Base-by-base conservation (phyloP, 2,888 invertebrate genomes). In the Holacanthella duospinosa region DNA sequence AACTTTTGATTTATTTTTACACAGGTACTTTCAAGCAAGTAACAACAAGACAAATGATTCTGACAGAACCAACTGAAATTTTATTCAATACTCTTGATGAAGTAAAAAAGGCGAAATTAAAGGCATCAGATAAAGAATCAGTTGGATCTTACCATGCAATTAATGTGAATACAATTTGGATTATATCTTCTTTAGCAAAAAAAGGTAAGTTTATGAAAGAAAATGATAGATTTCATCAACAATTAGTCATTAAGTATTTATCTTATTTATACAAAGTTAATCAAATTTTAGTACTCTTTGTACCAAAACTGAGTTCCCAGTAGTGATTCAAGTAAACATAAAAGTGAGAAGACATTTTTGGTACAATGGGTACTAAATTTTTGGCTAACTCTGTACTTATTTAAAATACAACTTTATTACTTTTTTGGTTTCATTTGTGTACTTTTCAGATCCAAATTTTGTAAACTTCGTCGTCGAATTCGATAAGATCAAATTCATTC, bases 391-490 rank as follows among this genome's bases (percentile, higher is more conserved):
- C n/a, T n/a, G n/a, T n/a, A n/a, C n/a, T n/a, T n/a, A 61, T 36
- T 55, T 61, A 26, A 36, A 36, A n/a, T n/a, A 29, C 6, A 58
- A 4, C 19, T 4, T 58, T 29, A 25, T 29, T 58, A 29, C 12
- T 16, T 25, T 60, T 27, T 60, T 48, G 24, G 19, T 29, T n/a
- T 29, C 53, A 36, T 36, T 43, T 53, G 9, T 64, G 16, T 43
- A 64, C 57, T 64, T 75, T 74, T 16, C 73, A 78, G 81, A 81
- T 75, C 70, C 77, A 6, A 86, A 85, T 77, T 86, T 87, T 75
- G 82, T 85, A 24, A 76, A 81, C 65, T 86, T 85, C 78, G 81
- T 85, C 25, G 80, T 85, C 73, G 79, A 83, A 75, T 76, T 83
- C 44, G 83, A 83, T 54, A 82, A 82, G 68, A 80, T 83, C 1